Percentiles rank a stretch among this genome's conserved stretches.
Conservation (phyloP, 2,888 invertebrate species). For the Tridacna gigas region DNA sequence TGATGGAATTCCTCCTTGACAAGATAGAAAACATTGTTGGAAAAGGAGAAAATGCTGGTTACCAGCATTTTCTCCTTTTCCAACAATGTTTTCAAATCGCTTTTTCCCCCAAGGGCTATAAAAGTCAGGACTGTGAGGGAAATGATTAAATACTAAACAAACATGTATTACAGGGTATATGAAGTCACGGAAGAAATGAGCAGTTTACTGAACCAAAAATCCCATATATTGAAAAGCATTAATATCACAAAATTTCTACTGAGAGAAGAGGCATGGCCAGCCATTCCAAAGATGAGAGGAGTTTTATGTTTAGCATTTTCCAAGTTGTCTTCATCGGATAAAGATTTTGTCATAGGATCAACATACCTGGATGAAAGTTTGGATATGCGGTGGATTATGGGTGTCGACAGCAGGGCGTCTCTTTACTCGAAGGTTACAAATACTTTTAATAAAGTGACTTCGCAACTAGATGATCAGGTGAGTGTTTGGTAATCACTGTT, state of each 20-base stretch:
- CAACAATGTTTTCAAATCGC: too few relatives aligned
- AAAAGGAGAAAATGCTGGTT: slow-evolving; percentile 9
- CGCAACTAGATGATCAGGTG: slow-evolving; percentile 47
- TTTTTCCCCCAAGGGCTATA: too few relatives aligned
- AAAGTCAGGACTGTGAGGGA: too few relatives aligned
- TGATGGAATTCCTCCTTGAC: too few relatives aligned
- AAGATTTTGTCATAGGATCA: slow-evolving; percentile 36
- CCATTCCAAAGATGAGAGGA: slow-evolving; percentile 2
- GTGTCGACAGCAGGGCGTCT: background rate
- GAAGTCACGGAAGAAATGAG: slow-evolving; percentile 2
- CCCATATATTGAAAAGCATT: background rate
- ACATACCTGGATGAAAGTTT: background rate
- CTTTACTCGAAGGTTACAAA: slow-evolving; percentile 25
- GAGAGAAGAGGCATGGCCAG: background rate
- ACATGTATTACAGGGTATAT: slow-evolving; percentile 23
- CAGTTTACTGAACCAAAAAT: background rate
- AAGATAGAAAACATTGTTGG: background rate
- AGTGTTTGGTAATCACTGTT: too few relatives aligned
- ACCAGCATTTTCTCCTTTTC: background rate
- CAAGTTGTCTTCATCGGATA: slow-evolving; percentile 46
- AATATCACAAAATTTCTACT: background rate
- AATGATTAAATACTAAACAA: background rate
- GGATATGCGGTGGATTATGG: slow-evolving; percentile 2
- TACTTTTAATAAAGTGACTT: slow-evolving; percentile 56
- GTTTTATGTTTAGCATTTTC: slow-evolving; percentile 32